A percentile compares a stretch with the other conserved stretches of the same genome.
Evolutionary conservation across 2,797 vertebrate genomes (phyloP).

Genomic region (Intellagama lesueurii): DNA sequence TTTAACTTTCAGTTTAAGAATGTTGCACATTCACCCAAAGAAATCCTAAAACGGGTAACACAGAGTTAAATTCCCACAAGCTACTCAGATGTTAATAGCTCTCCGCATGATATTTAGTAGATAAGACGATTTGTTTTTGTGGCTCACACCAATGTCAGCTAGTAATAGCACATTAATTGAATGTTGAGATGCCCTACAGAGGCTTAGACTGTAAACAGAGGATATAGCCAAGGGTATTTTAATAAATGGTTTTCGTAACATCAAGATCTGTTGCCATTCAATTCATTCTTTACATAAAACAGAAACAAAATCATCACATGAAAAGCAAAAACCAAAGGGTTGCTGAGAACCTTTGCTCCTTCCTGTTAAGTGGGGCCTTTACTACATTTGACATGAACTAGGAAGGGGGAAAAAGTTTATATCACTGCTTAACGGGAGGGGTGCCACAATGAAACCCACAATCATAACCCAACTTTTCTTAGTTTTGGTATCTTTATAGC

Average conservation of each 20-base stretch:
- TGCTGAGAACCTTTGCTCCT: background rate
- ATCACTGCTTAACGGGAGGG: background rate
- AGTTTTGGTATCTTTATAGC: background rate
- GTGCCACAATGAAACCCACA: background rate
- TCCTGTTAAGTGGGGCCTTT: background rate
- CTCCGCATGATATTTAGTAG: constrained; percentile 21
- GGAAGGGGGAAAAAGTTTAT: background rate
- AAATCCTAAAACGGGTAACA: background rate
- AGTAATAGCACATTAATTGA: constrained; percentile 22
- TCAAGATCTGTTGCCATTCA: constrained; percentile 1
- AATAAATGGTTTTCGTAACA: background rate
- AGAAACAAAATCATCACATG: background rate
- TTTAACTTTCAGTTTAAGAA: background rate
- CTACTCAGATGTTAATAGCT: constrained; percentile 10
- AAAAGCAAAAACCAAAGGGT: background rate
- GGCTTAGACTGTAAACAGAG: constrained; percentile 3
- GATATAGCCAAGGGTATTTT: constrained; percentile 31
- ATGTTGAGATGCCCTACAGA: background rate
- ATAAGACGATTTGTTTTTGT: constrained; percentile 13
- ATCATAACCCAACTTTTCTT: background rate
- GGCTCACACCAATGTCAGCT: constrained; percentile 3
- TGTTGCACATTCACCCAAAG: background rate
- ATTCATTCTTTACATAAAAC: background rate
- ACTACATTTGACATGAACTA: background rate
- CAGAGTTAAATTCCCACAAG: constrained; percentile 14